A percentile compares a stretch with the other conserved stretches of the same genome.
Conservation (phyloP, 2,113 vertebrate genomes). For the Oreotrochilus melanogaster region DNA sequence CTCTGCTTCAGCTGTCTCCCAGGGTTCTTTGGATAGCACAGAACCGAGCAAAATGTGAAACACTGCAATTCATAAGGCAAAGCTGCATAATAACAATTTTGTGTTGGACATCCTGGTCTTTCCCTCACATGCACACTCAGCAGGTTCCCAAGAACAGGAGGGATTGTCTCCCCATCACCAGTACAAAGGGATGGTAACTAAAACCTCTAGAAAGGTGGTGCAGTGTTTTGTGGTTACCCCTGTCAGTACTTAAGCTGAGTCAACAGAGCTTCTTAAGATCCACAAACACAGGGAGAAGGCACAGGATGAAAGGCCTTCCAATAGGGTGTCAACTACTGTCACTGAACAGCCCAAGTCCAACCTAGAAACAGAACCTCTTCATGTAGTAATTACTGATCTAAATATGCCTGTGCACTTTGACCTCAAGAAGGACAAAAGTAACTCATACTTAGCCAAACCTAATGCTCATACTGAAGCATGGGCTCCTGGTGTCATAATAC, state of each 20-base stretch:
- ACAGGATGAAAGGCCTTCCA: neutral
- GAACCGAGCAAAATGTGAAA: neutral
- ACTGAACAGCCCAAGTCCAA: neutral
- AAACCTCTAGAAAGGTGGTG: neutral
- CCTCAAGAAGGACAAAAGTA: neutral
- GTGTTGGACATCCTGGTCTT: neutral
- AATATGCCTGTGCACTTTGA: fast-evolving
- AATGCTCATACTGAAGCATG: neutral
- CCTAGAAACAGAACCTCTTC: neutral
- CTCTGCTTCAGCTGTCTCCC: neutral
- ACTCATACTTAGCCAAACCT: neutral
- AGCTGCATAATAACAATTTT: neutral
- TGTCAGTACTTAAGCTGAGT: neutral
- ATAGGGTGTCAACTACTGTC: neutral
- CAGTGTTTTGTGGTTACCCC: neutral
- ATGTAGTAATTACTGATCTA: neutral
- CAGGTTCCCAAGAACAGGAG: neutral
- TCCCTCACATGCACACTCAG: neutral
- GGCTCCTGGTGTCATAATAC: neutral
- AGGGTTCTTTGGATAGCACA: neutral
- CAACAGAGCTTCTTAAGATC: neutral
- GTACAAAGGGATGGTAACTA: neutral
- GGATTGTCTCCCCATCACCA: neutral
- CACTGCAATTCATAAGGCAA: neutral
- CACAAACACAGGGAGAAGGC: neutral